Evolutionary conservation across 2,113 vertebrate genomes (phyloP).

Genomic region (Pantherophis guttatus): DNA sequence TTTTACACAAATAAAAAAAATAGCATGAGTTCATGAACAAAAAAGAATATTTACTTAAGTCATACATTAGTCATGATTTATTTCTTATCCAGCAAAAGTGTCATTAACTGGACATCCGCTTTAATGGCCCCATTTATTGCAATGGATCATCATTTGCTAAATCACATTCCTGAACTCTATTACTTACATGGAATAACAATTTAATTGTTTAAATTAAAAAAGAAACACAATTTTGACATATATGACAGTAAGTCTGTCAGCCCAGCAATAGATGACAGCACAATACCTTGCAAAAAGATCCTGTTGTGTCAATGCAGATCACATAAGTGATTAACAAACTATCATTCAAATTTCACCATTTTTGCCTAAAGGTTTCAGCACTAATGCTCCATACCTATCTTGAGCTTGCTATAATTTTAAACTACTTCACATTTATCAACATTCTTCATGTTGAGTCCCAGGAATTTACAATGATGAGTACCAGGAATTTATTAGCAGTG

Average conservation of each 20-base stretch:
- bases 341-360: constrained; percentile 37
- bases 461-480: constrained; percentile 47
- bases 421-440: constrained; percentile 50
- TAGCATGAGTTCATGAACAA: neutral
- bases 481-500: constrained; percentile 49
- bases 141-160: constrained; percentile 12
- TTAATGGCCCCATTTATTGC: constrained; percentile 6
- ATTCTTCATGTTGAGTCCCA: constrained; percentile 15
- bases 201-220: constrained; percentile 26
- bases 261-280: constrained; percentile 5
- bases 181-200: neutral
- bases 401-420: constrained; percentile 51
- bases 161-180: constrained; percentile 21
- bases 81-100: constrained; percentile 25
- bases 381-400: constrained; percentile 30
- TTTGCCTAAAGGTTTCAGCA: constrained; percentile 24
- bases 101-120: neutral
- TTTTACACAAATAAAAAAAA: neutral
- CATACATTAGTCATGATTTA: constrained; percentile 1
- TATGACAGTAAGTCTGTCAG: constrained; percentile 19
- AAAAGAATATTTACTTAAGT: neutral
- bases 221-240: neutral
- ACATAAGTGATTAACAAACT: constrained; percentile 40
- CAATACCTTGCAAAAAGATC: constrained; percentile 10
- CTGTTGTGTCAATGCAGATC: neutral